These are phyloP conservation scores for Lasioglossum calceatum DNA, from an alignment of 2,888 invertebrate genomes.

Conservation along the genomic window DNA sequence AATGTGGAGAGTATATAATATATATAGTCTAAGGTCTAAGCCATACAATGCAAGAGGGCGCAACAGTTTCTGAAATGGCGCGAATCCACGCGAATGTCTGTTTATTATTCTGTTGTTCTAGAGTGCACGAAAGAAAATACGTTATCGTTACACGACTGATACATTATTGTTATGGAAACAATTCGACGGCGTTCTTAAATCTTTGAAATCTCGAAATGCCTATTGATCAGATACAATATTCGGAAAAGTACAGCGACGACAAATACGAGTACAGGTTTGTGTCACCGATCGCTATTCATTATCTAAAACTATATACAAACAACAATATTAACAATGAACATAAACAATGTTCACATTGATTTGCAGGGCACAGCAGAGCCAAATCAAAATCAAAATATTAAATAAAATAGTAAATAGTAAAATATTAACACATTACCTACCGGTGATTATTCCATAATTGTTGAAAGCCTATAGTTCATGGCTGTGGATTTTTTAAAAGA, in stretches of 20 bases:
- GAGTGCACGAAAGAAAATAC: background rate
- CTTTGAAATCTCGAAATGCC: conserved; percentile 86
- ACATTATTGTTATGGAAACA: conserved; percentile 19
- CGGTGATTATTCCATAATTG: too few relatives aligned
- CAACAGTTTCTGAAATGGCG: conserved; percentile 2
- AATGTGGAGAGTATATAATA: too few relatives aligned
- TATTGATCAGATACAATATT: conserved; percentile 94
- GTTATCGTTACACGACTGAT: background rate
- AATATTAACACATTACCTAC: too few relatives aligned
- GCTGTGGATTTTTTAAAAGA: too few relatives aligned
- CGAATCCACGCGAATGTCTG: background rate
- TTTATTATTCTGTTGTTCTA: conserved; percentile 27
- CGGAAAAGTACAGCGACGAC: conserved; percentile 95
- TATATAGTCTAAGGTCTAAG: too few relatives aligned
- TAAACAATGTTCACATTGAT: too few relatives aligned
- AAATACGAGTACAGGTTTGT: conserved; percentile 94
- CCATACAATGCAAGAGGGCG: conserved; percentile 9
- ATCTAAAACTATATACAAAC: too few relatives aligned
- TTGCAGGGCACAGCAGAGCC: too few relatives aligned
- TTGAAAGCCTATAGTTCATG: too few relatives aligned
- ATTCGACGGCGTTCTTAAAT: background rate
- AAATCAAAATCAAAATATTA: too few relatives aligned
- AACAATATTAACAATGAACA: too few relatives aligned
- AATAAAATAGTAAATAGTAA: too few relatives aligned
- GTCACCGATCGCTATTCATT: background rate